These are phyloP conservation scores for Tokudaia muenninki DNA, from an alignment of 2,797 vertebrate genomes.

Conservation along the genomic window DNA sequence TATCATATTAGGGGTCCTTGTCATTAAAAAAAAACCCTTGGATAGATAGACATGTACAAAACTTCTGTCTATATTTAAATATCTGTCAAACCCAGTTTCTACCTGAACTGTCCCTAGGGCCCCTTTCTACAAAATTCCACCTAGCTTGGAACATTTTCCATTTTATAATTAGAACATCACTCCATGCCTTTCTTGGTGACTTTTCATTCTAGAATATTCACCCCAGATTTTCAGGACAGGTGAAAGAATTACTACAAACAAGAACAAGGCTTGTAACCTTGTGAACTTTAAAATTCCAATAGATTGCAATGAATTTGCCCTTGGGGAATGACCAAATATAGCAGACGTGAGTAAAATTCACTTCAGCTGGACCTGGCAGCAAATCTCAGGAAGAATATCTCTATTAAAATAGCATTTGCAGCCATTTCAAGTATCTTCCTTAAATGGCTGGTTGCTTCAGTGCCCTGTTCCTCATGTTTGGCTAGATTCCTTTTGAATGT, in stretches of 20 bases:
- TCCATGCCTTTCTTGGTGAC: neutral
- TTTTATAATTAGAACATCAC: slow-evolving; percentile 10
- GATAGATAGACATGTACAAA: neutral
- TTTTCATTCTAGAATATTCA: neutral
- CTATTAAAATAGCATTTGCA: slow-evolving; percentile 64
- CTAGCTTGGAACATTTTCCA: slow-evolving; percentile 21
- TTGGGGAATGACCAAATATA: neutral
- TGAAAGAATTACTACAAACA: slow-evolving; percentile 41
- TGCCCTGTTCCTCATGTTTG: slow-evolving; percentile 52
- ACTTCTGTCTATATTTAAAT: neutral
- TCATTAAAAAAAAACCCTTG: neutral
- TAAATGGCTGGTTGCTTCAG: neutral
- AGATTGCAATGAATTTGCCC: slow-evolving; percentile 10
- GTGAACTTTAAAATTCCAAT: slow-evolving; percentile 24
- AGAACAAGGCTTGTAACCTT: slow-evolving; percentile 4
- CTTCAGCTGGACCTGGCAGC: slow-evolving; percentile 5
- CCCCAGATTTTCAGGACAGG: neutral
- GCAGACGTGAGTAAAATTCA: neutral
- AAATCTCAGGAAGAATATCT: neutral
- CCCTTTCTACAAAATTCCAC: slow-evolving; percentile 44
- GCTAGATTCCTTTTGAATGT: slow-evolving; percentile 37
- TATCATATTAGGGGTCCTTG: neutral
- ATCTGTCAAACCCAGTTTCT: slow-evolving; percentile 15
- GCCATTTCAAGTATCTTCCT: slow-evolving; percentile 48
- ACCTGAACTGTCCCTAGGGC: neutral